Conservation (phyloP, 2,797 vertebrate species). For the Alca torda region DNA sequence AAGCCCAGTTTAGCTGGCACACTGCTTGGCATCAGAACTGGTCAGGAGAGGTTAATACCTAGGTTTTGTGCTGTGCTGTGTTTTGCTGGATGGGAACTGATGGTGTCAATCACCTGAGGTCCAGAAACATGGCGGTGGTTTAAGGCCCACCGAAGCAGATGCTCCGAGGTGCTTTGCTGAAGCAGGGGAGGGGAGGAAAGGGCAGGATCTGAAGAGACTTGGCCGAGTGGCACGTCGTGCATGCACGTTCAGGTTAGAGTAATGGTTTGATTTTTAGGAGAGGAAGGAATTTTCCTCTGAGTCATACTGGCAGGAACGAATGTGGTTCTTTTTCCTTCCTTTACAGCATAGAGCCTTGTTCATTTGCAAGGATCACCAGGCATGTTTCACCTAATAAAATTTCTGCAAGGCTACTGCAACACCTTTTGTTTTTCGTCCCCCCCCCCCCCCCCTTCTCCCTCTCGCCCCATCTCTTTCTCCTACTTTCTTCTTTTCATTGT, state of each 20-base stretch:
- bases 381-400: background rate
- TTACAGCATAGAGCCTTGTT: background rate
- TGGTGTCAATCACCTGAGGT: background rate
- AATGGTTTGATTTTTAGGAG: background rate
- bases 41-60: background rate
- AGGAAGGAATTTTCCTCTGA: conserved; percentile 50
- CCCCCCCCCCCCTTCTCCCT: background rate
- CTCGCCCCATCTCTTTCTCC: background rate
- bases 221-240: background rate
- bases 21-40: fast-evolving
- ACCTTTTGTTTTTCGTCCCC: background rate
- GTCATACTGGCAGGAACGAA: background rate
- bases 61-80: background rate
- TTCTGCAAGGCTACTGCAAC: background rate
- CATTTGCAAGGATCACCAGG: background rate
- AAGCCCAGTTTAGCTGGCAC: background rate
- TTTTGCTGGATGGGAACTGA: background rate
- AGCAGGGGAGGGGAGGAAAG: background rate
- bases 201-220: background rate
- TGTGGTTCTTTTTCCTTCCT: background rate
- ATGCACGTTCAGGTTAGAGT: background rate
- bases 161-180: background rate
- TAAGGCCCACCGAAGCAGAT: background rate
- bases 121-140: fast-evolving
- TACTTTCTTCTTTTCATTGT: background rate